Percentiles rank a stretch among this genome's conserved stretches.
These are phyloP conservation scores for Spheniscus humboldti DNA, from an alignment of 2,797 vertebrate genomes.

Conservation along the genomic window DNA sequence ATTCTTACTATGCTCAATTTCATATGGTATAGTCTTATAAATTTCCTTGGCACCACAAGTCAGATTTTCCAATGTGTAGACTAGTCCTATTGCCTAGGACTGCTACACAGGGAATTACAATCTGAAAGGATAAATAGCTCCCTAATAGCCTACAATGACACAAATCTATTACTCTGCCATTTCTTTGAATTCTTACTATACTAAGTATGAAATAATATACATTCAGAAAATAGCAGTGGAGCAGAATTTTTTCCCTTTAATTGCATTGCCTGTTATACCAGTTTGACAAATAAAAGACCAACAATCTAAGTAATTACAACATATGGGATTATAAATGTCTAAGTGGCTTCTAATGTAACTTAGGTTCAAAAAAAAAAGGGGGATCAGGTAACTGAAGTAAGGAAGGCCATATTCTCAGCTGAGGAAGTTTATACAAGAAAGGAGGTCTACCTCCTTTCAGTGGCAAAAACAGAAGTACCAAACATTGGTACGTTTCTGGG, in stretches of 20 bases:
- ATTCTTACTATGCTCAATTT: slow-evolving; percentile 19
- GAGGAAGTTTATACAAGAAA: background rate
- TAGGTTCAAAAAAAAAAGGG: background rate
- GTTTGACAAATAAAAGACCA: background rate
- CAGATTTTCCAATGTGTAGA: background rate
- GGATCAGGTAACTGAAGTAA: background rate
- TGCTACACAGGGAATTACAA: background rate
- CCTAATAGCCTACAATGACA: background rate
- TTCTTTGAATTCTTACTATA: background rate
- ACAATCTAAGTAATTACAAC: background rate
- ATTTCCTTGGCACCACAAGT: background rate
- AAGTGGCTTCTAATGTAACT: background rate
- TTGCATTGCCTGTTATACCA: background rate
- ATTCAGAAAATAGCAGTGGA: background rate
- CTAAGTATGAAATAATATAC: background rate
- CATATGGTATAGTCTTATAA: background rate
- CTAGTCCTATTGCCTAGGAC: background rate
- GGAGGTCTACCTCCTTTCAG: background rate
- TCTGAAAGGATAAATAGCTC: background rate
- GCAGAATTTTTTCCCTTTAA: background rate
- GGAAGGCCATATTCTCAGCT: background rate
- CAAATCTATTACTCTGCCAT: background rate
- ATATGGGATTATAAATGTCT: background rate
- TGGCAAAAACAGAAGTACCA: background rate
- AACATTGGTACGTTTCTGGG: background rate